Conservation (phyloP, 2,113 vertebrate species). For the Sturnira hondurensis region DNA sequence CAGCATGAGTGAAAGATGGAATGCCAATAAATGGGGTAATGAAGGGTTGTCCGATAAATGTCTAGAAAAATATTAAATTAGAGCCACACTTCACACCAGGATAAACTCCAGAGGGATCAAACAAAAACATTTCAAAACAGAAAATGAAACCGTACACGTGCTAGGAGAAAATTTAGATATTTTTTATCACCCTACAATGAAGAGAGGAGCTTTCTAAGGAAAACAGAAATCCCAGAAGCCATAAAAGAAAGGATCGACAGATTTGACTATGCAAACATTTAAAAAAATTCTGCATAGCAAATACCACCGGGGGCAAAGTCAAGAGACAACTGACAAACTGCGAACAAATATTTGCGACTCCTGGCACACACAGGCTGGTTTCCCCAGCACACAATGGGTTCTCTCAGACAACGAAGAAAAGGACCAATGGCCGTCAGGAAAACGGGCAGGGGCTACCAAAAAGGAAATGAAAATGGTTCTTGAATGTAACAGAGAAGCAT, state of each 20-base stretch:
- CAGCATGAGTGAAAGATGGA: background rate
- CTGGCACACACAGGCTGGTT: background rate
- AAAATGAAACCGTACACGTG: background rate
- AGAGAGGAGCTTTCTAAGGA: slow-evolving; percentile 1
- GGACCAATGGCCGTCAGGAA: background rate
- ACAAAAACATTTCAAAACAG: background rate
- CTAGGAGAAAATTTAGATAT: background rate
- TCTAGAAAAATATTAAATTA: background rate
- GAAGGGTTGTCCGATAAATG: background rate
- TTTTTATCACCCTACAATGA: background rate
- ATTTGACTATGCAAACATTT: slow-evolving; percentile 33
- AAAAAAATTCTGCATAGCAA: background rate
- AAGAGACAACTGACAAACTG: slow-evolving; percentile 12
- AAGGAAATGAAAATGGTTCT: background rate
- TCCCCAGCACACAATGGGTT: background rate
- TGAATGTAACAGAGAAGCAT: background rate
- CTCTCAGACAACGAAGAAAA: background rate
- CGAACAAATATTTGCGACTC: slow-evolving; percentile 54
- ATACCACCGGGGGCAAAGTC: background rate
- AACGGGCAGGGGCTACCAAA: background rate
- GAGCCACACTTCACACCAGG: background rate
- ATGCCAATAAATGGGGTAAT: background rate
- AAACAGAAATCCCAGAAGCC: slow-evolving; percentile 23
- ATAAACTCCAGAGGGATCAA: background rate
- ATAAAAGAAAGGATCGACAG: background rate